phyloP scores from a whole-genome alignment of 2,113 vertebrate genomes.

The Heliornis fulica region DNA sequence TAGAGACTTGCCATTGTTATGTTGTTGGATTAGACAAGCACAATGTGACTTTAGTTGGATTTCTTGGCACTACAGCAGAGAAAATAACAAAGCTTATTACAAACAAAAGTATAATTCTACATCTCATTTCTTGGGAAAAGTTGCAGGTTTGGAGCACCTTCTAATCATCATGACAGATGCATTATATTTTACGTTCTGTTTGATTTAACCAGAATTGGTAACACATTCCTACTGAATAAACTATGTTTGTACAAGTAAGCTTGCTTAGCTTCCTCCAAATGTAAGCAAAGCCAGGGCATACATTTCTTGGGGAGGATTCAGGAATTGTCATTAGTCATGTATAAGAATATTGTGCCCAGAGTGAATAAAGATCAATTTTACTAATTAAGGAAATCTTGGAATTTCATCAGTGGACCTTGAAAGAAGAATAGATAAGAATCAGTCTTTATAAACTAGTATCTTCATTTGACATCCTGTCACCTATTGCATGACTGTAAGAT shows the following conservation, averaged over 20 bases:
- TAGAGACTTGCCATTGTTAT: not conserved
- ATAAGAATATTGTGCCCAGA: not conserved
- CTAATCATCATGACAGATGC: not conserved
- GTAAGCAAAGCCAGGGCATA: not conserved
- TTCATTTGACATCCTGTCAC: not conserved
- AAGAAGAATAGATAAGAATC: not conserved
- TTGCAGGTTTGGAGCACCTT: not conserved
- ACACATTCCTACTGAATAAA: not conserved
- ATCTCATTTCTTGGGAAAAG: not conserved
- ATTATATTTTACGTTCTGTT: not conserved
- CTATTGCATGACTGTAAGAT: not conserved
- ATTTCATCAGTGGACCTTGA: not conserved
- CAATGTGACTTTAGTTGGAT: not conserved
- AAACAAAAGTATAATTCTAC: not conserved
- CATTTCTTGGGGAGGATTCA: not conserved
- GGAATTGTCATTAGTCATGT: not conserved
- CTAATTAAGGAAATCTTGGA: not conserved
- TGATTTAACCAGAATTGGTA: not conserved
- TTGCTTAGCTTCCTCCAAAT: not conserved
- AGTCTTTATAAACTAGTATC: not conserved
- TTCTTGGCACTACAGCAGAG: not conserved
- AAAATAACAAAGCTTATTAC: not conserved
- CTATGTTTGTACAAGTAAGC: not conserved
- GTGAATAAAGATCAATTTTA: not conserved
- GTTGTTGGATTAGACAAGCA: not conserved